Base-by-base conservation (phyloP, 2,888 invertebrate genomes). In the Acheta domesticus region DNA sequence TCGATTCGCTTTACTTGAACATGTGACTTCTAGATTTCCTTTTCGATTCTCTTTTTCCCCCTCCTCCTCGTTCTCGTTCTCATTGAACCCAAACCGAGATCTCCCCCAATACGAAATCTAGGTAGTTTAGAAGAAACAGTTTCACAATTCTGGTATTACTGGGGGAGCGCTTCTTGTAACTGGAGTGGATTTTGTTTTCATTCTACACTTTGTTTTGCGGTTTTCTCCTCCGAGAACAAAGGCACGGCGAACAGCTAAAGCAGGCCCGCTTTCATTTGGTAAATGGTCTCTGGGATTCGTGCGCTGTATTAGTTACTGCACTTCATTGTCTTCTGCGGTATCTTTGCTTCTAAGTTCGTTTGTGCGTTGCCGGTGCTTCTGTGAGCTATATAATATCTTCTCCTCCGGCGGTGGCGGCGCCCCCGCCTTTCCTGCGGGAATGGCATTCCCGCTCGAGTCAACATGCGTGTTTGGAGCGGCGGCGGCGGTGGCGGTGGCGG, bases 301-400 rank as follows among this genome's bases (percentile, higher is more conserved):
- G n/a, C 62, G 62, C 62, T 62, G 62, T 62, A 62, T 62, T 62
- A 62, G 62, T 62, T 62, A 62, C 62, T 62, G n/a, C 62, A 62
- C 62, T 62, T 62, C 62, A 62, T 62, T 62, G 62, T 62, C 62
- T 62, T 62, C 62, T 62, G 62, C 62, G 62, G 62, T 62, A 62
- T 62, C 62, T 62, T 62, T n/a, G 62, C n/a, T 62, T 36, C 36
- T 36, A 36, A 36, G 36, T 36, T 36, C 36, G 36, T 36, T 36
- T 36, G 36, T 36, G 36, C 36, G 36, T 36, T 36, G 36, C 36
- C 36, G 36, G 36, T 36, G 36, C 36, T 36, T 36, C 36, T 36
- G 36, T 36, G 36, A 36, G 36, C 36, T 36, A 36, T 36, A n/a
- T 62, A 62, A 62, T 62, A 19, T 62, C n/a, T 14, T 62, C n/a